Evolutionary conservation across 2,888 invertebrate genomes (phyloP).

Genomic region (Mythimna vitellina): DNA sequence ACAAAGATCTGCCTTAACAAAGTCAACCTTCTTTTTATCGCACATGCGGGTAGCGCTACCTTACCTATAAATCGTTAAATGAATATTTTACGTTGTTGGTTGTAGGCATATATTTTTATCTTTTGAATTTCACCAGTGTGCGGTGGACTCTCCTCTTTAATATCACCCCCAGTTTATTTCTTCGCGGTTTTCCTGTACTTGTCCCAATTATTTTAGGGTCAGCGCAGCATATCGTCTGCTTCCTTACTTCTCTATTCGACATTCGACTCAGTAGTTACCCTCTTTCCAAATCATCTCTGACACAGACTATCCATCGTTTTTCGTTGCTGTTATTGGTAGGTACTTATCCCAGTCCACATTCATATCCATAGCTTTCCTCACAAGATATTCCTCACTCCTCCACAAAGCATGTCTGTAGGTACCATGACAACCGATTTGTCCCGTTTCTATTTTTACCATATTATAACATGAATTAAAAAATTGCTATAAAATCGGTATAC

Average conservation of each 20-base stretch:
- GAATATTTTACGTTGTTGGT: not conserved
- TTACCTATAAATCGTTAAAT: conserved; percentile 15
- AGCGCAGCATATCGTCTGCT: not conserved
- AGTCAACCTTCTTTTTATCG: conserved; percentile 42
- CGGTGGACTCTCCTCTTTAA: not conserved
- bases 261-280: not conserved
- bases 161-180: not conserved
- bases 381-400: not conserved
- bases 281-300: not conserved
- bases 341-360: not conserved
- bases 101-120: not conserved
- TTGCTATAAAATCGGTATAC: conserved; percentile 20
- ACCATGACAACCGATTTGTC: not conserved
- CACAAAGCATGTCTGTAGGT: not conserved
- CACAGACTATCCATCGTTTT: not conserved
- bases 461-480: not conserved
- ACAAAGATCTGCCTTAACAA: not conserved
- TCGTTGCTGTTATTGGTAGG: not conserved
- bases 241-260: not conserved
- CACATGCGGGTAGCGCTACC: conserved; percentile 34
- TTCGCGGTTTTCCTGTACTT: not conserved
- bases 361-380: not conserved
- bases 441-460: not conserved
- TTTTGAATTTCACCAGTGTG: not conserved
- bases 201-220: not conserved